Evolutionary conservation across 2,888 invertebrate genomes (phyloP).

Genomic region (Perizoma flavofasciatum): DNA sequence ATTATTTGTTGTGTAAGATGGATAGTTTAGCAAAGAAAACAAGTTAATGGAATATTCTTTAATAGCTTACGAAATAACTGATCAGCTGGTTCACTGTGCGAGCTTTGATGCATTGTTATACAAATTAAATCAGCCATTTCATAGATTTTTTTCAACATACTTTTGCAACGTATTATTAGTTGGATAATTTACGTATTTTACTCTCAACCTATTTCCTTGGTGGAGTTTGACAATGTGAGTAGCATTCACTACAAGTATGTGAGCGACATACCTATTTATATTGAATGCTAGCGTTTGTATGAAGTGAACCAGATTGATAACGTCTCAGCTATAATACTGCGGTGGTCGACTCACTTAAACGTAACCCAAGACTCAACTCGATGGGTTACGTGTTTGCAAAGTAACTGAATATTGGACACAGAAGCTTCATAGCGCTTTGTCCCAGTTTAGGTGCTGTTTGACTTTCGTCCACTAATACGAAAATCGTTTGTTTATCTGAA

Average conservation of each 20-base stretch:
- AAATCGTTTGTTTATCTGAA: slow-evolving; percentile 28
- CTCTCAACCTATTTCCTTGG: too few relatives aligned
- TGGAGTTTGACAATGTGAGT: too few relatives aligned
- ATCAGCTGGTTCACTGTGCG: slow-evolving; percentile 11
- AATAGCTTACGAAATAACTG: slow-evolving; percentile 4
- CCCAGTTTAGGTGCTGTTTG: slow-evolving; percentile 58
- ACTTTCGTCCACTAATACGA: slow-evolving; percentile 52
- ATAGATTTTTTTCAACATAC: too few relatives aligned
- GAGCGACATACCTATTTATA: too few relatives aligned
- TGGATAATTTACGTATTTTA: too few relatives aligned
- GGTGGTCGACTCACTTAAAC: slow-evolving; percentile 80
- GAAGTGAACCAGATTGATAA: slow-evolving; percentile 10
- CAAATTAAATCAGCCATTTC: too few relatives aligned
- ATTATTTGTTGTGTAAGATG: slow-evolving; percentile 51
- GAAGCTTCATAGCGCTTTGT: slow-evolving; percentile 67
- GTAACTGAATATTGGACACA: slow-evolving; percentile 72
- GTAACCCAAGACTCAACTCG: slow-evolving; percentile 70
- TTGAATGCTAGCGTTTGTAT: background rate
- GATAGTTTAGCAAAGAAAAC: slow-evolving; percentile 72
- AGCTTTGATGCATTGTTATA: background rate
- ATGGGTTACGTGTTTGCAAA: slow-evolving; percentile 72
- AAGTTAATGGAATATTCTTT: slow-evolving; percentile 73
- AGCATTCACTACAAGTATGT: too few relatives aligned
- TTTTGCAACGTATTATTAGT: too few relatives aligned
- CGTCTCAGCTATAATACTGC: slow-evolving; percentile 39